These are phyloP conservation scores for Peromyscus leucopus DNA, from an alignment of 2,113 vertebrate genomes.

Conservation along the genomic window DNA sequence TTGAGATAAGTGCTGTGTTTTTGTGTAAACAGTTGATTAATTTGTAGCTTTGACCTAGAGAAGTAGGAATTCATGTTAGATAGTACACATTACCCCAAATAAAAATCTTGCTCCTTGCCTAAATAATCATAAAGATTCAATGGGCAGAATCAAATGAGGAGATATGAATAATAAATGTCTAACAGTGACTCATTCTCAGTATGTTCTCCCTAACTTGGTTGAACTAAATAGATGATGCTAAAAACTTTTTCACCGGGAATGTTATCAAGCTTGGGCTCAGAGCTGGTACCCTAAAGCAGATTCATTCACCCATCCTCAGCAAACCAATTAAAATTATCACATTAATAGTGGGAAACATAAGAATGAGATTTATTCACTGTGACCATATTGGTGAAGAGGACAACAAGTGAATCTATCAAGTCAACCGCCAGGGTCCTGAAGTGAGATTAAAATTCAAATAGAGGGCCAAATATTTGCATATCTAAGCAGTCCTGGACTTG, in stretches of 20 bases:
- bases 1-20: neutral
- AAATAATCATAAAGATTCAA: neutral
- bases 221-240: neutral
- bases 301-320: neutral
- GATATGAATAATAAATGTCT: neutral
- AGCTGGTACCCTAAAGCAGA: neutral
- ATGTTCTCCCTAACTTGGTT: slow-evolving; percentile 18
- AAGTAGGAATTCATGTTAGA: neutral
- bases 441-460: neutral
- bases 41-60: neutral
- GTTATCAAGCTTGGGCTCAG: neutral
- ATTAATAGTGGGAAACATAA: neutral
- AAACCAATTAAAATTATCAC: neutral
- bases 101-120: neutral
- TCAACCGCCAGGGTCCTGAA: neutral
- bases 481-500: neutral
- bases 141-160: neutral
- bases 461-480: too few species aligned
- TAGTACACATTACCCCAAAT: neutral
- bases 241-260: neutral
- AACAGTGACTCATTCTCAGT: neutral
- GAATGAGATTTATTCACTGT: neutral
- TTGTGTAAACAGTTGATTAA: neutral
- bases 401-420: neutral
- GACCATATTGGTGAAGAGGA: too few species aligned